These are phyloP conservation scores for Alligator mississippiensis DNA, from an alignment of 2,113 vertebrate species.

Conservation along the genomic window DNA sequence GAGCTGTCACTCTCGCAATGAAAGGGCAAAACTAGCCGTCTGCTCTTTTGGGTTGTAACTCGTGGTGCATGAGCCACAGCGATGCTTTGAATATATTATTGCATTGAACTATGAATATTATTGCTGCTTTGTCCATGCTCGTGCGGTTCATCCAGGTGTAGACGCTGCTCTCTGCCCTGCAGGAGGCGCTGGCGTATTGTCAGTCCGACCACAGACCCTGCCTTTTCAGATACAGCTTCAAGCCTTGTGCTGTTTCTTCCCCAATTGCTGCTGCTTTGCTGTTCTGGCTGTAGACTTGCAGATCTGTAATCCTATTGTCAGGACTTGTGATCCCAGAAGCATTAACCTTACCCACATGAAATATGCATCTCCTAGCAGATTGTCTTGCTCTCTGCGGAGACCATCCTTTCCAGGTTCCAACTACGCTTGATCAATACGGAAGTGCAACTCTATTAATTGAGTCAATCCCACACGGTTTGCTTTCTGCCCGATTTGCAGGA, in stretches of 20 bases:
- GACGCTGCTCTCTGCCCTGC: neutral
- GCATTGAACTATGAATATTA: too few relatives aligned
- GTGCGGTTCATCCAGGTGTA: neutral
- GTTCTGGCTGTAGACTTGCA: neutral
- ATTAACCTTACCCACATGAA: neutral
- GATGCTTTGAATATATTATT: neutral
- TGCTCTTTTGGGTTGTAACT: neutral
- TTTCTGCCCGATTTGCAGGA: conserved; percentile 17
- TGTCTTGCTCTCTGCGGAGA: neutral
- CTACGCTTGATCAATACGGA: neutral
- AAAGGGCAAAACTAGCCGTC: neutral
- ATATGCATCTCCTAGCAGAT: neutral
- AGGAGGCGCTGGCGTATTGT: neutral
- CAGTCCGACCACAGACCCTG: accelerated
- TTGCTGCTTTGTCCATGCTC: neutral
- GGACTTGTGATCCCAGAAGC: neutral
- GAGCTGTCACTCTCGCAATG: neutral
- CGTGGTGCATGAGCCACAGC: neutral
- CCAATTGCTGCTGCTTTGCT: too few relatives aligned
- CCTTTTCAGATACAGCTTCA: neutral
- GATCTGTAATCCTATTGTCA: neutral
- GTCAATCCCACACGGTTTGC: neutral
- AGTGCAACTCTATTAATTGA: neutral
- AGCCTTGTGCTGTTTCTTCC: neutral
- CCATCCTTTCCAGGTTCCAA: neutral